Evolutionary conservation across 2,113 vertebrate species (phyloP).

Genomic region (Malurus elegans): DNA sequence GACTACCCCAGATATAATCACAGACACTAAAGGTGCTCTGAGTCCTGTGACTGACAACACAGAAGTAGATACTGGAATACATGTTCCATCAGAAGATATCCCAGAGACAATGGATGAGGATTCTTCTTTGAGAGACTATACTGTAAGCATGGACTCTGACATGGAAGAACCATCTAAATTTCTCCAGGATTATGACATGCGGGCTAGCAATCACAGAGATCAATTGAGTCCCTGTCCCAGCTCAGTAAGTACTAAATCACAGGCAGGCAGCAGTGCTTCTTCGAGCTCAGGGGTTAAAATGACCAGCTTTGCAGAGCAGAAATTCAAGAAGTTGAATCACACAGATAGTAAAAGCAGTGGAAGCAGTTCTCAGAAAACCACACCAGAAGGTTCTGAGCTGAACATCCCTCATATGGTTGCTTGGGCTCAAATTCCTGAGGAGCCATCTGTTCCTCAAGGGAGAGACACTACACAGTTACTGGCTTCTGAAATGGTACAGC

Average conservation of each 20-base stretch:
- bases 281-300: constrained; percentile 87
- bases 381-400: constrained; percentile 90
- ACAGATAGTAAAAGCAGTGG: constrained; percentile 83
- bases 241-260: constrained; percentile 84
- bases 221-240: constrained; percentile 85
- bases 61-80: constrained; percentile 93
- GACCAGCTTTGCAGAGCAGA: constrained; percentile 98
- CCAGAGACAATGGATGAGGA: constrained; percentile 95
- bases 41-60: constrained; percentile 86
- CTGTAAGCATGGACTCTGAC: constrained; percentile 93
- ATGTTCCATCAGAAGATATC: constrained; percentile 92
- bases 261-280: constrained; percentile 87
- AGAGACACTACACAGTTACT: constrained; percentile 91
- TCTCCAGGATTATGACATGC: constrained; percentile 83
- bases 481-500: constrained; percentile 94
- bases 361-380: constrained; percentile 91
- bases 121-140: constrained; percentile 93
- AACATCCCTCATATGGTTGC: constrained; percentile 87
- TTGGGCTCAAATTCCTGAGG: constrained; percentile 89
- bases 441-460: constrained; percentile 75
- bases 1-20: constrained; percentile 74
- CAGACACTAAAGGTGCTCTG: constrained; percentile 78
- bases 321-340: constrained; percentile 85
- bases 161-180: constrained; percentile 81
- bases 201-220: constrained; percentile 72